These are phyloP conservation scores for Takifugu rubripes DNA, from an alignment of 2,797 vertebrate species.

Conservation along the genomic window DNA sequence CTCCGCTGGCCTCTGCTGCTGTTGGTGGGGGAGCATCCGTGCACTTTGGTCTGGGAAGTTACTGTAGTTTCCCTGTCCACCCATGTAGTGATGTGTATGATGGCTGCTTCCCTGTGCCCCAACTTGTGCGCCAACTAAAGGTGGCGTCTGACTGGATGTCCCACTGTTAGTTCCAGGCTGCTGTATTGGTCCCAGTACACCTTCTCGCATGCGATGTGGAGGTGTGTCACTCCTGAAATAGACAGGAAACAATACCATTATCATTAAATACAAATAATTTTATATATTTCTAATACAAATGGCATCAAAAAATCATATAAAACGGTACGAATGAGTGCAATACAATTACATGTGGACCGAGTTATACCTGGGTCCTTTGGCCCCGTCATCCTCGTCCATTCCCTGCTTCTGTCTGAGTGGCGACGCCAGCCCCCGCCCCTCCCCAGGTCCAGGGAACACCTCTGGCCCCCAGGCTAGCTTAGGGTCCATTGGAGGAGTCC, in stretches of 20 bases:
- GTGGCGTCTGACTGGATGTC: slow-evolving; percentile 76
- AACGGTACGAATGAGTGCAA: neutral
- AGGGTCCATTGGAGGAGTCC: slow-evolving; percentile 88
- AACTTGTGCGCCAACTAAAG: slow-evolving; percentile 69
- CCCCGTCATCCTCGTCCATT: slow-evolving; percentile 83
- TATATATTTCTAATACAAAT: no score
- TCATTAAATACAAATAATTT: neutral
- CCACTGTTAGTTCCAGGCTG: slow-evolving; percentile 67
- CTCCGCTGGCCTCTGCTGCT: slow-evolving; percentile 66
- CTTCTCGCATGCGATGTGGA: slow-evolving; percentile 79
- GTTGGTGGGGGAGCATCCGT: slow-evolving; percentile 70
- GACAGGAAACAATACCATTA: slow-evolving; percentile 8
- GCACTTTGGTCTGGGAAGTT: slow-evolving; percentile 74
- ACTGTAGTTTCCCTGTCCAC: slow-evolving; percentile 74
- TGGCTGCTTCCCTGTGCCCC: slow-evolving; percentile 61
- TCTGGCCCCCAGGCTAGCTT: slow-evolving; percentile 89
- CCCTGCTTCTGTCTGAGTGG: slow-evolving; percentile 81
- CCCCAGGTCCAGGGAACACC: slow-evolving; percentile 77
- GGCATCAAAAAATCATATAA: neutral
- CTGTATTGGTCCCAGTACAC: slow-evolving; percentile 75
- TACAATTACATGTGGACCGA: neutral
- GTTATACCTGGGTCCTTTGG: slow-evolving; percentile 81
- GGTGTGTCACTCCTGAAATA: slow-evolving; percentile 84
- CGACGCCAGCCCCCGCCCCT: slow-evolving; percentile 79
- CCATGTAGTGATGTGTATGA: slow-evolving; percentile 78